A percentile compares a stretch with the other conserved stretches of the same genome.
Conservation (phyloP, 1,140 invertebrate genomes). For the Aphelenchoides fujianensis region DNA sequence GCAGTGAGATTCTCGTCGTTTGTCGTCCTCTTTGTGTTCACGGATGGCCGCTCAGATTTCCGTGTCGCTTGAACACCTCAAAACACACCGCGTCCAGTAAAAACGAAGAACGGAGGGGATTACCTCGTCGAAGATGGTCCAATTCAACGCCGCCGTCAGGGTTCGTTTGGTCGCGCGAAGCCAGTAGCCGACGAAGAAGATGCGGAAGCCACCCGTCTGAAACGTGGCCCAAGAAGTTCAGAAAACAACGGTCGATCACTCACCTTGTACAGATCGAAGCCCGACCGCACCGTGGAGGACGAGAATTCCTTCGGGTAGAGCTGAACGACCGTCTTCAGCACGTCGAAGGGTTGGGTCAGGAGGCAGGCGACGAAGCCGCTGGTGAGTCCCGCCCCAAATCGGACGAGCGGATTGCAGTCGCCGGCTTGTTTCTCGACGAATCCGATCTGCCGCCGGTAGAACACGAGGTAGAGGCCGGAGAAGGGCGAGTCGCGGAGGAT, state of each 20-base stretch:
- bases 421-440: background rate
- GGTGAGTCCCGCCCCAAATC: background rate
- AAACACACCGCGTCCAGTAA: no score
- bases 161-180: conserved; percentile 12
- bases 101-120: no score
- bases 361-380: conserved; percentile 21
- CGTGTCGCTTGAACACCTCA: background rate
- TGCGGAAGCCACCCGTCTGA: conserved; percentile 2
- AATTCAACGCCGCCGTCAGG: conserved; percentile 12
- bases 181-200: conserved; percentile 12
- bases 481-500: conserved; percentile 12
- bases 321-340: conserved; percentile 16
- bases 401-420: background rate
- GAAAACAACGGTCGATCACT: background rate
- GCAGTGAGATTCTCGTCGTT: no score
- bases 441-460: conserved; percentile 11
- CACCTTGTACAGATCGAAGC: conserved; percentile 8
- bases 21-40: no score
- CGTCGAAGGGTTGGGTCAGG: conserved; percentile 21
- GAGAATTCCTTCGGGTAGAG: conserved; percentile 14
- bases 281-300: background rate
- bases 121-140: conserved; percentile 22
- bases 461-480: conserved; percentile 15
- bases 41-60: background rate
- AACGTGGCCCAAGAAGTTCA: no score